Conservation (phyloP, 1,140 invertebrate species). For the Zaprionus ghesquierei region DNA sequence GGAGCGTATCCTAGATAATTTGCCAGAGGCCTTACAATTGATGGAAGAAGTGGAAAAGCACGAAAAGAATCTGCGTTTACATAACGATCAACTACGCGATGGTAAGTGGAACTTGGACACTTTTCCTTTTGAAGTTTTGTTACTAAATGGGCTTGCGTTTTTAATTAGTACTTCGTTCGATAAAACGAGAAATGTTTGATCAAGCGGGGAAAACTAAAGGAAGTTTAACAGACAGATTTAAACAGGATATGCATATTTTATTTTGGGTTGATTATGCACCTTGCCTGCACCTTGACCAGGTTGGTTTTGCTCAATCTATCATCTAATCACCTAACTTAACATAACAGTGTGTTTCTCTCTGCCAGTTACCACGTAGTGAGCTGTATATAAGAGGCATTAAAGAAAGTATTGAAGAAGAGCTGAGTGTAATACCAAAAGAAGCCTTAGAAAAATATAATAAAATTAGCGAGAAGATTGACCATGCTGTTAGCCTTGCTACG, state of each 20-base stretch:
- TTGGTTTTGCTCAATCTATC: neutral
- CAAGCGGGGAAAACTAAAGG: too few relatives aligned
- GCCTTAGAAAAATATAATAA: constrained; percentile 1
- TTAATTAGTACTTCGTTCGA: too few relatives aligned
- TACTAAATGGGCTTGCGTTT: too few relatives aligned
- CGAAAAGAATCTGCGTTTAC: constrained; percentile 86
- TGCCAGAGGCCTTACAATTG: constrained; percentile 86
- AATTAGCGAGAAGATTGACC: neutral
- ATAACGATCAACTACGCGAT: constrained; percentile 87
- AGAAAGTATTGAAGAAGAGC: neutral
- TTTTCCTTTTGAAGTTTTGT: neutral
- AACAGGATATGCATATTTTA: too few relatives aligned
- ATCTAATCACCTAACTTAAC: neutral
- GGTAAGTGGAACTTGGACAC: constrained; percentile 83
- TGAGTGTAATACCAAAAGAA: neutral
- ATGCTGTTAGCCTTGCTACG: neutral
- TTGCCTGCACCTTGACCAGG: too few relatives aligned
- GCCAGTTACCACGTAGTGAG: constrained; percentile 32
- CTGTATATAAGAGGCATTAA: constrained; percentile 12
- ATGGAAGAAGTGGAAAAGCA: constrained; percentile 86
- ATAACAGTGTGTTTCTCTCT: neutral
- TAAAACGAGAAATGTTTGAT: too few relatives aligned
- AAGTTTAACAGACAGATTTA: too few relatives aligned
- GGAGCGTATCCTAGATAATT: constrained; percentile 87
- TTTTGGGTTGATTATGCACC: too few relatives aligned